Evolutionary conservation across 1,140 invertebrate species (phyloP).

Genomic region (Helicorthomorpha holstii): DNA sequence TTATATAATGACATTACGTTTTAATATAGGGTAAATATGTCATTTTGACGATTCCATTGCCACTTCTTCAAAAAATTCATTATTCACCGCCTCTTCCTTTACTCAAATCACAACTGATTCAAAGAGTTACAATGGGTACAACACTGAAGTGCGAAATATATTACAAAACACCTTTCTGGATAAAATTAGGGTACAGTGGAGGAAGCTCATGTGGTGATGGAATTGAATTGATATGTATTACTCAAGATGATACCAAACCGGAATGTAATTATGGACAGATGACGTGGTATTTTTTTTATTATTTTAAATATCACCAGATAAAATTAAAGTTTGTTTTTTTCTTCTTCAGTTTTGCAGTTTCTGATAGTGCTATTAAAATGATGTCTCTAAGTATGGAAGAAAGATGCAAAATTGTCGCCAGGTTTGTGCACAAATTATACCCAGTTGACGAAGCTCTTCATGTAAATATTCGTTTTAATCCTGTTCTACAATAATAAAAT

Average conservation of each 20-base stretch:
- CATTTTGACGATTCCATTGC: constrained; percentile 22
- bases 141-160: constrained; percentile 26
- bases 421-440: constrained; percentile 12
- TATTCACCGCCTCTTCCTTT: constrained; percentile 21
- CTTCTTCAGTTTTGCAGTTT: constrained; percentile 8
- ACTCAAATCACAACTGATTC: constrained; percentile 21
- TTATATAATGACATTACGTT: too few relatives aligned
- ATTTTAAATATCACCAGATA: too few relatives aligned
- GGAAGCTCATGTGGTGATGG: constrained; percentile 6
- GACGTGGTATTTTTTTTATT: constrained; percentile 6
- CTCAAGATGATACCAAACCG: constrained; percentile 2
- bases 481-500: background rate
- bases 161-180: constrained; percentile 25
- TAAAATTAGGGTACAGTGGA: constrained; percentile 11
- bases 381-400: constrained; percentile 10
- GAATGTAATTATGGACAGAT: background rate
- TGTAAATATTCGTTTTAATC: constrained; percentile 5
- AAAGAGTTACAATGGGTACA: constrained; percentile 25
- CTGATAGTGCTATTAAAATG: constrained; percentile 12
- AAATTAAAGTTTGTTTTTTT: too few relatives aligned
- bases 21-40: constrained; percentile 21
- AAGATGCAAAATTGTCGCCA: constrained; percentile 8
- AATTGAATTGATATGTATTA: constrained; percentile 1
- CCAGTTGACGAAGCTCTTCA: constrained; percentile 12
- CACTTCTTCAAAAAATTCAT: constrained; percentile 23